Evolutionary conservation across 2,113 vertebrate genomes (phyloP).

Genomic region (Corvus moneduloides): DNA sequence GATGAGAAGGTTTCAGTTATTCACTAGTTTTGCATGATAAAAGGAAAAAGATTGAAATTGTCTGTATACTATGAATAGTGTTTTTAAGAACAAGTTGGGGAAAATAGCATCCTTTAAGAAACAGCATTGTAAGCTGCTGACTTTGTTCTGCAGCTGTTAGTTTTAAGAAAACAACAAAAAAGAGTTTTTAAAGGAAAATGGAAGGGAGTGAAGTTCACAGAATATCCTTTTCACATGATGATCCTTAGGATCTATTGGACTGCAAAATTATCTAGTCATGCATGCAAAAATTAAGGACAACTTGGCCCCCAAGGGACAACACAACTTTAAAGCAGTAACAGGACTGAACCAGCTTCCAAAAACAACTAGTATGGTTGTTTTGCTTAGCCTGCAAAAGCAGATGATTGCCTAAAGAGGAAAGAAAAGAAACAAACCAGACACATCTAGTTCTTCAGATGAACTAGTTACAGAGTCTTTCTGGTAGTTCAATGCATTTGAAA

Average conservation of each 20-base stretch:
- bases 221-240: neutral
- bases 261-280: constrained; percentile 35
- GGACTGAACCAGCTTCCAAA: neutral
- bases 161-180: constrained; percentile 12
- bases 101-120: constrained; percentile 52
- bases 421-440: neutral
- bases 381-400: neutral
- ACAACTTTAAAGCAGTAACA: neutral
- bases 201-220: neutral
- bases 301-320: neutral
- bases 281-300: constrained; percentile 36
- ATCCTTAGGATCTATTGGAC: neutral
- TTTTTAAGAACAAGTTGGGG: constrained; percentile 36
- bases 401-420: neutral
- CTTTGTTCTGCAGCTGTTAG: constrained; percentile 58
- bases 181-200: neutral
- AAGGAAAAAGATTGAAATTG: constrained; percentile 42
- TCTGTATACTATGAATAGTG: constrained; percentile 37
- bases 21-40: constrained; percentile 46
- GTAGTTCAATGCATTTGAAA: neutral
- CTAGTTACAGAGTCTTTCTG: neutral
- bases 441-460: neutral
- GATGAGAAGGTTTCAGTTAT: constrained; percentile 41
- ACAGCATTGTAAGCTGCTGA: neutral
- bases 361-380: neutral